Base-by-base conservation (phyloP, 2,113 vertebrate species). In the Salvelinus fontinalis region DNA sequence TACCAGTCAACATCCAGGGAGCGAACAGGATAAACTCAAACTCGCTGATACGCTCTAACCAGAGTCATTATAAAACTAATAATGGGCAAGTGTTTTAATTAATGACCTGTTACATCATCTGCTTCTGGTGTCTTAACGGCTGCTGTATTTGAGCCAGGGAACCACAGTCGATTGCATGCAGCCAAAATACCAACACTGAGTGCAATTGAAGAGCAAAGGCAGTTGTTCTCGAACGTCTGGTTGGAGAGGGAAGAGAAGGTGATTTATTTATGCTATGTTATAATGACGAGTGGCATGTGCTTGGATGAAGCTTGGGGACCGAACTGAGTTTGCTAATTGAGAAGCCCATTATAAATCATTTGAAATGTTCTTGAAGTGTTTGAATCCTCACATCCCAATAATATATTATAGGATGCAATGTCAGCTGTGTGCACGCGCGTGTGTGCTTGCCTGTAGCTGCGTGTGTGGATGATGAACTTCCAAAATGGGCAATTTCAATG, bases 11-110 rank as follows among this genome's bases (percentile, higher is more conserved):
- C 68, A 74, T 83, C 79, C 84, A 75, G 2, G 49, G 77, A 70
- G 87, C 87, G 87, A 76, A 76, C 73, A 76, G 90, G 89, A 91
- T 86, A 84, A 88, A 91, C 91, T 91, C 90, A 89, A 82, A 83
- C 78, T 77, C 75, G 74, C 83, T 87, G 83, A 91, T 90, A 88
- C 81, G 84, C 89, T 85, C 84, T 88, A 91, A 89, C 87, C 85
- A 89, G 86, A 91, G 87, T 88, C 89, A 92, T 93, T 93, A 92
- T 85, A 88, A 81, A 84, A 86, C 87, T 88, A 92, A 92, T 93
- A 92, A 89, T 88, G 85, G 84, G 75, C 81, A 29, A 87, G 87
- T 89, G 87, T 91, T 89, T 90, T 91, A 90, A 91, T 90, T 91
- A 92, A 89, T 89, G 85, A 90, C 85, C 83, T 86, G 84, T 91